These are phyloP conservation scores for Drosophila teissieri DNA, from an alignment of 1,140 invertebrate genomes.

Conservation along the genomic window DNA sequence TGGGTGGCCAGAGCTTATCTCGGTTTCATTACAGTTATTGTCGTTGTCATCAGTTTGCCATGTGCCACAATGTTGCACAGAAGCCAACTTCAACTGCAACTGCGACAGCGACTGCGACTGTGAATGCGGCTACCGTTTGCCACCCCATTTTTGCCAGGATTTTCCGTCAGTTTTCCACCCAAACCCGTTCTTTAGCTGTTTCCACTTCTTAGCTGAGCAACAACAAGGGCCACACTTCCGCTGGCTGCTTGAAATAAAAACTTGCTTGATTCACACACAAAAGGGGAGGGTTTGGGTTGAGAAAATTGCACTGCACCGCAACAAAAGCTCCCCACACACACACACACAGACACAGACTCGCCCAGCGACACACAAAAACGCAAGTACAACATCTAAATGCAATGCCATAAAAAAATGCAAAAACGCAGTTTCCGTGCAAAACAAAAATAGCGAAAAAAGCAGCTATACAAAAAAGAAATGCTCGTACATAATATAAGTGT, in stretches of 20 bases:
- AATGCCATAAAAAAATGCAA: constrained; percentile 63
- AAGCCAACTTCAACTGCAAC: constrained; percentile 55
- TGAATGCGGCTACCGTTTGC: neutral
- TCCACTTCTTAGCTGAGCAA: constrained; percentile 46
- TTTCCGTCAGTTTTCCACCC: constrained; percentile 16
- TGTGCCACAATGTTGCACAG: constrained; percentile 74
- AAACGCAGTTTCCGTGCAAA: constrained; percentile 72
- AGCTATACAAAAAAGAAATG: constrained; percentile 15
- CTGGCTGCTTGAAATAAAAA: constrained; percentile 78
- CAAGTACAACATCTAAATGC: constrained; percentile 69
- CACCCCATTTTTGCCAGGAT: neutral
- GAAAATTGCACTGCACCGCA: constrained; percentile 65
- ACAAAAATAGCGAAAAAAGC: constrained; percentile 49
- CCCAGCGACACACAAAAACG: constrained; percentile 18
- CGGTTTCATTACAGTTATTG: constrained; percentile 77
- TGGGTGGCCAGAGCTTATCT: constrained; percentile 64
- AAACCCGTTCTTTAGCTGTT: constrained; percentile 19
- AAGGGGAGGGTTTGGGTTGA: neutral
- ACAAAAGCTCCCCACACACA: constrained; percentile 64
- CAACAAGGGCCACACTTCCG: constrained; percentile 68
- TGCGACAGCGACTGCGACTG: constrained; percentile 39
- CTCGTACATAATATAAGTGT: constrained; percentile 48
- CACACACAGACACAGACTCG: constrained; percentile 29
- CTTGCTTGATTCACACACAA: constrained; percentile 60
- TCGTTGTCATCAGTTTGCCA: constrained; percentile 74